A percentile compares a stretch with the other conserved stretches of the same genome.
Evolutionary conservation across 2,113 vertebrate genomes (phyloP).

Genomic region (Ellobius talpinus): DNA sequence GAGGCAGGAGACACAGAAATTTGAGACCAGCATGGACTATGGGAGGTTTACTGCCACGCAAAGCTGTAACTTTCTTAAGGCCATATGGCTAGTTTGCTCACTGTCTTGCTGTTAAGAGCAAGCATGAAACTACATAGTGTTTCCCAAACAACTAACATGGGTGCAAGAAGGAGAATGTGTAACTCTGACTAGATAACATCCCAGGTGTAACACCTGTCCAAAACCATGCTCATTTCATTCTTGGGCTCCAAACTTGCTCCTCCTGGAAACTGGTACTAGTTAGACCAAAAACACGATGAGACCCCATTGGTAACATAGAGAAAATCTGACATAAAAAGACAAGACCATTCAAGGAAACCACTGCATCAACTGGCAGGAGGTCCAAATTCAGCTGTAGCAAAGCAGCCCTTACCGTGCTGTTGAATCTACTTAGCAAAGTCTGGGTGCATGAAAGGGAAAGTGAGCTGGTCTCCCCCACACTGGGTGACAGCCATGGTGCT

Average conservation of each 20-base stretch:
- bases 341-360: not conserved
- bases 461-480: conserved; percentile 63
- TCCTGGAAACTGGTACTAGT: conserved; percentile 47
- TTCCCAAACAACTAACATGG: not conserved
- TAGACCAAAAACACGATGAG: conserved; percentile 33
- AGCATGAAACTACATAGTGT: not conserved
- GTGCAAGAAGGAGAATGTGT: not conserved
- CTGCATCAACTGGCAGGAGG: conserved; percentile 7
- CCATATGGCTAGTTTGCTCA: not conserved
- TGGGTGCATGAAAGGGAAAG: conserved; percentile 52
- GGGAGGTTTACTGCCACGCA: too few species aligned
- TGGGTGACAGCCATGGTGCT: conserved; percentile 69
- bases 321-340: conserved; percentile 41
- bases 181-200: not conserved
- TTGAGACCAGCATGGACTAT: not conserved
- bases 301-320: not conserved
- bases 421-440: conserved; percentile 63
- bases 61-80: not conserved
- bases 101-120: not conserved
- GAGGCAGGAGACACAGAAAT: not conserved
- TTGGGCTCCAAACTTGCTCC: not conserved
- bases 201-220: not conserved
- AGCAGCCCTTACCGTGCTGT: conserved; percentile 63
- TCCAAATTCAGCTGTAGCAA: conserved; percentile 55
- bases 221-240: not conserved